Evolutionary conservation across 2,888 invertebrate species (phyloP).

Genomic region (Ennomos quercinarius): DNA sequence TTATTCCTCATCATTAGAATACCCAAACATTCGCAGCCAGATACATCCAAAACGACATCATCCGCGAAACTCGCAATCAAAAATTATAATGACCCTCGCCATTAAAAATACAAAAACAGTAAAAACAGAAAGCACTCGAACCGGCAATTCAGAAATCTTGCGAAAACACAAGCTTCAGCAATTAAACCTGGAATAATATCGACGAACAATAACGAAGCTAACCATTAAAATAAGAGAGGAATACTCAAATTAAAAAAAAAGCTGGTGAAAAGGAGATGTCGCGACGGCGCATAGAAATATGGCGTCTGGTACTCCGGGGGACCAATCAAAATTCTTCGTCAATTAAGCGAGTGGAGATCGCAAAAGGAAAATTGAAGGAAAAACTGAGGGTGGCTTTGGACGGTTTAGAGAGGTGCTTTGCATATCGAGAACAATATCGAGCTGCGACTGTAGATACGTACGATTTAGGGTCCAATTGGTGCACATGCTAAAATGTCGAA

Average conservation of each 20-base stretch:
- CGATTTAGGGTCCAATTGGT: no score
- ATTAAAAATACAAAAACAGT: constrained; percentile 49
- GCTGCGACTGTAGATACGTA: no score
- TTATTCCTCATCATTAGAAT: constrained; percentile 18
- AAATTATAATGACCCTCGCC: constrained; percentile 46
- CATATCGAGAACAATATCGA: background rate
- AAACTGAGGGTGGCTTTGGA: constrained; percentile 77
- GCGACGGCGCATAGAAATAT: constrained; percentile 81
- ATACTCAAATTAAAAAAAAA: constrained; percentile 69
- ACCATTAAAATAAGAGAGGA: constrained; percentile 83
- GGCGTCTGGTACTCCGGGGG: constrained; percentile 61
- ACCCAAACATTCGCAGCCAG: constrained; percentile 2
- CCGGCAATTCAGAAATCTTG: constrained; percentile 51
- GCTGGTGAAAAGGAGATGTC: constrained; percentile 51
- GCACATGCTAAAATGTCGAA: no score
- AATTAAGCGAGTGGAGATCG: constrained; percentile 83
- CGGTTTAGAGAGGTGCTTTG: constrained; percentile 40
- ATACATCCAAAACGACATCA: constrained; percentile 22
- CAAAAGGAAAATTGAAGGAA: constrained; percentile 84
- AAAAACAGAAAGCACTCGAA: constrained; percentile 55
- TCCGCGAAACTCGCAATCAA: constrained; percentile 51
- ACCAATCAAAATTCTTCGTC: constrained; percentile 85
- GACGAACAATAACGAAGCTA: constrained; percentile 80
- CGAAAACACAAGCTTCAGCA: constrained; percentile 58
- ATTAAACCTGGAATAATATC: constrained; percentile 79